A percentile compares a stretch with the other conserved stretches of the same genome.
Evolutionary conservation across 2,113 vertebrate species (phyloP).

Genomic region (Ifrita kowaldi): DNA sequence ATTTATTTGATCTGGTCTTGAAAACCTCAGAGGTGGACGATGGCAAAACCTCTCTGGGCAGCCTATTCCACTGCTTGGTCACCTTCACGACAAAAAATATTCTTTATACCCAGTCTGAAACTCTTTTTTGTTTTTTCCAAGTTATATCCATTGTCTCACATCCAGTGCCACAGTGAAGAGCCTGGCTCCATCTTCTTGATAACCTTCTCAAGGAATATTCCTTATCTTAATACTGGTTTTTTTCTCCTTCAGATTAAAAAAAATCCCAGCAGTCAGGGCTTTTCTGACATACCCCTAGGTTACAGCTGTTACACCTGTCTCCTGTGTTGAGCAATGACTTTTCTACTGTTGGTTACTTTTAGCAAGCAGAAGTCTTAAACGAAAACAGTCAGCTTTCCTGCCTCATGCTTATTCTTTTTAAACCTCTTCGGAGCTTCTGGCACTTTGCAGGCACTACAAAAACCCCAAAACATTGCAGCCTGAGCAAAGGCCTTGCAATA

Average conservation of each 20-base stretch:
- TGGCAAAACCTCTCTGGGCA: neutral
- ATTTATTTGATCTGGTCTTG: neutral
- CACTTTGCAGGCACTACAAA: neutral
- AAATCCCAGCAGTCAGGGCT: neutral
- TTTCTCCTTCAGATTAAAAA: neutral
- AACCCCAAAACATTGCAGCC: neutral
- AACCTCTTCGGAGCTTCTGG: neutral
- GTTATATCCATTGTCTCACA: neutral
- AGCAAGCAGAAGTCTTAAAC: neutral
- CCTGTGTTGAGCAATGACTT: neutral
- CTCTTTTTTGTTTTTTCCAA: neutral
- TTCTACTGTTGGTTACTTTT: neutral
- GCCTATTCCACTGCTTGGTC: neutral
- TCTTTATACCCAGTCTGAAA: neutral
- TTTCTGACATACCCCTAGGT: neutral
- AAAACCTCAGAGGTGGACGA: fast-evolving
- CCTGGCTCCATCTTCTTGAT: neutral
- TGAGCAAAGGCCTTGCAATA: neutral
- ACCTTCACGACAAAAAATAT: neutral
- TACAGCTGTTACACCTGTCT: neutral
- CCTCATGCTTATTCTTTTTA: neutral
- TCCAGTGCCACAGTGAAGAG: neutral
- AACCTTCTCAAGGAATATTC: neutral
- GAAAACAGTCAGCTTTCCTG: neutral
- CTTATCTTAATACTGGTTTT: neutral